Evolutionary conservation across 2,888 invertebrate species (phyloP).

Genomic region (Heliconius aoede): DNA sequence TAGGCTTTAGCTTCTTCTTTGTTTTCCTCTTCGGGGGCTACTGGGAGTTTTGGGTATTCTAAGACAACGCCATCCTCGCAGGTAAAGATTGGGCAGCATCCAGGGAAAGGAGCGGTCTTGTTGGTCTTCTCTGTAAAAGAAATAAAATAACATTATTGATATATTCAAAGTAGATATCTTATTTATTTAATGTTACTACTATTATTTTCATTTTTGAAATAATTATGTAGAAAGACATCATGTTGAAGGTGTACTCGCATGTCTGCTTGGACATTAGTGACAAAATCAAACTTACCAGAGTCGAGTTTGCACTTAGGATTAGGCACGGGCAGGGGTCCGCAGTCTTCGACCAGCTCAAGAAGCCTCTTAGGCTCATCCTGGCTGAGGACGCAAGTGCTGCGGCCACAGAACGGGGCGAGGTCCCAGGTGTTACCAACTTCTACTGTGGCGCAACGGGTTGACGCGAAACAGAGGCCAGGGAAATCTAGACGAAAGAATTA

Average conservation of each 20-base stretch:
- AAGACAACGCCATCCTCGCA: slow-evolving; percentile 93
- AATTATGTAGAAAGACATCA: too few species aligned
- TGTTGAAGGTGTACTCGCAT: too few species aligned
- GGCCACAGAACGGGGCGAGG: slow-evolving; percentile 94
- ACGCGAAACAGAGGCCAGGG: slow-evolving; percentile 95
- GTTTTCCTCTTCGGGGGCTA: slow-evolving; percentile 70
- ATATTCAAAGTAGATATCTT: background rate
- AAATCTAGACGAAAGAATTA: slow-evolving; percentile 84
- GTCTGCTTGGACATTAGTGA: too few species aligned
- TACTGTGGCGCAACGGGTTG: slow-evolving; percentile 93
- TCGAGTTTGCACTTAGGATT: slow-evolving; percentile 95
- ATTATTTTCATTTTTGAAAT: too few species aligned
- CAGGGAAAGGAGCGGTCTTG: slow-evolving; percentile 94
- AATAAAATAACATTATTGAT: background rate
- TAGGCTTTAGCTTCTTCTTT: slow-evolving; percentile 73
- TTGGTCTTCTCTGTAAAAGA: slow-evolving; percentile 89
- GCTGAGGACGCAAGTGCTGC: slow-evolving; percentile 92
- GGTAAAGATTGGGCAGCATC: slow-evolving; percentile 92
- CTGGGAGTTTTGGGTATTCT: slow-evolving; percentile 92
- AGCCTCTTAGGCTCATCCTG: slow-evolving; percentile 90
- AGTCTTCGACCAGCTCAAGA: slow-evolving; percentile 93
- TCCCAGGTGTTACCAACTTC: slow-evolving; percentile 94
- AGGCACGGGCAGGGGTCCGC: slow-evolving; percentile 93
- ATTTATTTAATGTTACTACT: background rate
- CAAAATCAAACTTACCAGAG: slow-evolving; percentile 62